phyloP scores from a whole-genome alignment of 2,797 vertebrate species.

The Brotula barbata region DNA sequence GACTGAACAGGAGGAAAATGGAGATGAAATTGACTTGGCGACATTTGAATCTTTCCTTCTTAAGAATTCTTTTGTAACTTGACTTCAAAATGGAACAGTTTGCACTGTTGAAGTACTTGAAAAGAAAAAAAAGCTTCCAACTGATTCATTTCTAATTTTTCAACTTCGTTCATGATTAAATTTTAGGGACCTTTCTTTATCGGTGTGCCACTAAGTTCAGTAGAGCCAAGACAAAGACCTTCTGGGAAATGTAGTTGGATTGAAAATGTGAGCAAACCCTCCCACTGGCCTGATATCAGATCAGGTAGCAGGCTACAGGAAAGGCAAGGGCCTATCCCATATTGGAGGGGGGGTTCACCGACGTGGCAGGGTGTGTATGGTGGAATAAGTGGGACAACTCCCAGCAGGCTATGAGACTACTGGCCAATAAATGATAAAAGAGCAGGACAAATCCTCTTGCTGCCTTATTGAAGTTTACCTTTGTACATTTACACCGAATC shows the following conservation, averaged over 20 bases:
- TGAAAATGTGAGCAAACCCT: constrained; percentile 65
- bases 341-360: constrained; percentile 73
- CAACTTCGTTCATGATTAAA: constrained; percentile 61
- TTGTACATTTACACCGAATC: constrained; percentile 70
- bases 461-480: constrained; percentile 78
- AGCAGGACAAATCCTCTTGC: constrained; percentile 60
- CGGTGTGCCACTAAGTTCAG: constrained; percentile 52
- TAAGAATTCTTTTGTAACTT: constrained; percentile 59
- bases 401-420: constrained; percentile 71
- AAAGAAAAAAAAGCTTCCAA: constrained; percentile 64
- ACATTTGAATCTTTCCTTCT: constrained; percentile 66
- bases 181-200: constrained; percentile 63
- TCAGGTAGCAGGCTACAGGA: constrained; percentile 59
- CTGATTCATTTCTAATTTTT: constrained; percentile 62
- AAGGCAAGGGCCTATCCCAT: constrained; percentile 63
- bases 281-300: constrained; percentile 71
- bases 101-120: constrained; percentile 54
- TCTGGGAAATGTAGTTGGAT: constrained; percentile 73
- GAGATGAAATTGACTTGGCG: constrained; percentile 68
- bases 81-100: constrained; percentile 62
- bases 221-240: constrained; percentile 58
- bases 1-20: constrained; percentile 67
- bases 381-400: constrained; percentile 79
- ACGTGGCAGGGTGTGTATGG: constrained; percentile 71
- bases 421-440: constrained; percentile 76